Evolutionary conservation across 2,888 invertebrate genomes (phyloP).

Genomic region (Stratiomys singularior): DNA sequence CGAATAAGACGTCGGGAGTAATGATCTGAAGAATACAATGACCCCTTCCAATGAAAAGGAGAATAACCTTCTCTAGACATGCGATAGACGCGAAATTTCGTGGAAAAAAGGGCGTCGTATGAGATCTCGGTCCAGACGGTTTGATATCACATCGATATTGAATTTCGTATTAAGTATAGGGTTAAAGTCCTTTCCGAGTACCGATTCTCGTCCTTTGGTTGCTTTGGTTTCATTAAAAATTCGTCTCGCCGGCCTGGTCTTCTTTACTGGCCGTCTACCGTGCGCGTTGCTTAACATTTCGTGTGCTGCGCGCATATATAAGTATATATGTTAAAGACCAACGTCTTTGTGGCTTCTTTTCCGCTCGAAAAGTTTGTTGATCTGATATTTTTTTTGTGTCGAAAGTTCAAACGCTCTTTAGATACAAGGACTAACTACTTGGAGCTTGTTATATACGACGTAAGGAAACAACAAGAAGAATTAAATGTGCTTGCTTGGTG

Average conservation of each 20-base stretch:
- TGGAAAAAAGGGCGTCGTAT: background rate
- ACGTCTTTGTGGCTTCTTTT: slow-evolving; percentile 26
- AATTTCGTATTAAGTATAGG: slow-evolving; percentile 14
- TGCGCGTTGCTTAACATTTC: background rate
- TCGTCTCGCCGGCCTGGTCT: background rate
- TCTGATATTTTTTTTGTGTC: slow-evolving; percentile 14
- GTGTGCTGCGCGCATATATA: background rate
- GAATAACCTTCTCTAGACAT: slow-evolving; percentile 40
- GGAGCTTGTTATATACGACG: slow-evolving; percentile 3
- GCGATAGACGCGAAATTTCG: slow-evolving; percentile 33
- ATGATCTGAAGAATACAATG: slow-evolving; percentile 33
- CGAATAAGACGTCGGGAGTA: background rate
- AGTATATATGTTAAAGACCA: background rate
- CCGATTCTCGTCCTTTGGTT: slow-evolving; percentile 4
- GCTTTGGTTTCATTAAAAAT: background rate
- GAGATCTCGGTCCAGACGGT: slow-evolving; percentile 19
- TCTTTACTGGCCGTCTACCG: background rate
- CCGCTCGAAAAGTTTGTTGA: slow-evolving; percentile 34
- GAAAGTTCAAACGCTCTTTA: slow-evolving; percentile 15
- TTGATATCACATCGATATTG: slow-evolving; percentile 28
- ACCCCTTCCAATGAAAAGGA: slow-evolving; percentile 1
- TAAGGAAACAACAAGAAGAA: slow-evolving; percentile 3
- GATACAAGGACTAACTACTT: slow-evolving; percentile 16
- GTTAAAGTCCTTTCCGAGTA: slow-evolving; percentile 24
- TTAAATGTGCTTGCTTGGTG: background rate